A percentile compares a stretch with the other conserved stretches of the same genome.
Conservation (phyloP, 2,113 vertebrate genomes). For the Zosterops hypoxanthus region DNA sequence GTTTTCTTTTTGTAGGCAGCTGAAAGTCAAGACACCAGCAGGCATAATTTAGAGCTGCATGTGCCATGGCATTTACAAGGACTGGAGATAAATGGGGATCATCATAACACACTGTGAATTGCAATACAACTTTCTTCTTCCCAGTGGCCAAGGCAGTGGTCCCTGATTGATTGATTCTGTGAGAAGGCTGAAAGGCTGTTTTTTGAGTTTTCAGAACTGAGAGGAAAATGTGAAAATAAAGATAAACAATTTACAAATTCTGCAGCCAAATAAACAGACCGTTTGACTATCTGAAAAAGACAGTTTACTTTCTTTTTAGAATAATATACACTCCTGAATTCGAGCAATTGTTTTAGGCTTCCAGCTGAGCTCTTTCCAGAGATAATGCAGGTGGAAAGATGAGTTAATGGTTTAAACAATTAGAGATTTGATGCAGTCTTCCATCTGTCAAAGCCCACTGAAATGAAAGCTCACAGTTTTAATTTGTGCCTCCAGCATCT, state of each 20-base stretch:
- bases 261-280: neutral
- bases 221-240: neutral
- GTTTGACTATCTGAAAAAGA: neutral
- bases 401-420: conserved; percentile 82
- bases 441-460: conserved; percentile 74
- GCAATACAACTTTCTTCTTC: neutral
- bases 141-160: neutral
- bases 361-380: conserved; percentile 53
- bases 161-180: conserved; percentile 27
- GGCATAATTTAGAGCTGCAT: conserved; percentile 1
- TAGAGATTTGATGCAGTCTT: conserved; percentile 71
- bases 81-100: conserved; percentile 44
- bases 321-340: neutral
- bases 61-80: neutral
- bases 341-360: conserved; percentile 40
- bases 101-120: conserved; percentile 45
- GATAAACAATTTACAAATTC: conserved; percentile 52
- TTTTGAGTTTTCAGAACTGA: neutral
- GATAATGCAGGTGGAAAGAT: conserved; percentile 71
- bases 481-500: conserved; percentile 72
- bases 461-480: conserved; percentile 75
- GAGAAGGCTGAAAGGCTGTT: conserved; percentile 13
- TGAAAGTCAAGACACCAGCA: neutral
- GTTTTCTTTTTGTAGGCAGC: neutral
- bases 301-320: neutral